Base-by-base conservation (phyloP, 1,140 invertebrate genomes). In the Caenorhabditis tropicalis region DNA sequence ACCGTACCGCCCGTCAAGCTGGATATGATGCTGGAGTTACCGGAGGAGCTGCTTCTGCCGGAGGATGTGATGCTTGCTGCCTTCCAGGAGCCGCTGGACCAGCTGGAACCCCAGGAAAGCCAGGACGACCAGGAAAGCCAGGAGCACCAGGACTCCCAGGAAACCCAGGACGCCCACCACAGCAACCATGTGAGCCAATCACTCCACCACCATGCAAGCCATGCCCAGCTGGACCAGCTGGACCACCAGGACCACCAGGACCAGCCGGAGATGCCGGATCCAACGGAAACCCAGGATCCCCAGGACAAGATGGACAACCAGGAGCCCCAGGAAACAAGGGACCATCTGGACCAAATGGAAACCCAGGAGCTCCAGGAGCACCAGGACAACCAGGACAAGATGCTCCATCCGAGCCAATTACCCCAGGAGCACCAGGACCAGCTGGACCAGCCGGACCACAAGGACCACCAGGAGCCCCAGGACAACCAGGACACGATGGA, bases 1-100 rank as follows among this genome's bases (percentile, higher is more conserved):
- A 86, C 86, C 58, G 86, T 65, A 87, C 86, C 70, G 85, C 85
- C 60, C 86, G 86, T 87, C 86, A 87, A 81, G 80, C 86, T 79
- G 86, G 86, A 33, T 87, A 87, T 84, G 85, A 86, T 56, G 60
- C 65, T 43, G 85, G 65, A 31, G 85, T 86, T 15, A 86, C 31
- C 60, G 85, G 85, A 84, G 82, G 82, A 49, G 70, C 85, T 60
- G 58, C 82, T 43, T 70, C 43, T 33, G 48, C 74, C 21, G 85
- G 82, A 79, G 82, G 81, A 46, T 87, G 86, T 46, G 86, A 87
- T 24, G 80, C 79, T 53, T 87, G 86, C 56, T 87, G 86, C 51
- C 86, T 87, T 27, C 84, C 84, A 36, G 86, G 86, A 58, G 53
- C 85, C 46, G 56, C 84, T 33, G 86, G 86, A 82, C 85, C 86